A percentile compares a stretch with the other conserved stretches of the same genome.
phyloP scores from a whole-genome alignment of 2,888 invertebrate genomes.

The Cylindroiulus punctatus region DNA sequence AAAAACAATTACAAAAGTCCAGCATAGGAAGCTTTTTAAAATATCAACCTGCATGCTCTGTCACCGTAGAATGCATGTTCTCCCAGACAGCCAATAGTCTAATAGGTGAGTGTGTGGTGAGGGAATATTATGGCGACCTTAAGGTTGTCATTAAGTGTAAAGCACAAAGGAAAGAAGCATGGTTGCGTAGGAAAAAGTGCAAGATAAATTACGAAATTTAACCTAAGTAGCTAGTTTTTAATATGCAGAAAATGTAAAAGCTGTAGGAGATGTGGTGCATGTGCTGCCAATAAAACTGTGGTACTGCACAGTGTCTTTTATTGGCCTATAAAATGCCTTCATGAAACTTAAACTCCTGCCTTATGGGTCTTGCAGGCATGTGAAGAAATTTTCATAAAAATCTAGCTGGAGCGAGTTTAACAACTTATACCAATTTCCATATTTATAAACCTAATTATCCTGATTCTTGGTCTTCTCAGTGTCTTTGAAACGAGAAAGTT shows the following conservation, averaged over 20 bases:
- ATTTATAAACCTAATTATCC: neutral
- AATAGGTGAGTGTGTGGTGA: neutral
- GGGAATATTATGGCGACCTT: neutral
- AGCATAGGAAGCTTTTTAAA: neutral
- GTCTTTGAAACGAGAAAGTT: neutral
- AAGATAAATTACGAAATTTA: neutral
- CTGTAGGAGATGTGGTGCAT: neutral
- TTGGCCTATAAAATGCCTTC: neutral
- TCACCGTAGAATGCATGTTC: neutral
- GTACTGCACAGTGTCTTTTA: neutral
- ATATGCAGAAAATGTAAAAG: conserved; percentile 18
- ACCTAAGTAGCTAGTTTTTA: neutral
- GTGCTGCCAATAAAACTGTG: neutral
- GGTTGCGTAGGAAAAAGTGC: neutral
- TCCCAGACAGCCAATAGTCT: neutral
- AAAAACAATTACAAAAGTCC: neutral
- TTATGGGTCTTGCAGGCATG: neutral
- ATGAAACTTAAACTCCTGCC: neutral
- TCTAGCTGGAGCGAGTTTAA: neutral
- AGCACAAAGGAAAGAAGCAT: neutral
- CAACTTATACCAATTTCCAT: neutral
- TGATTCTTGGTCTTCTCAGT: neutral
- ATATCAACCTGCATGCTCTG: neutral
- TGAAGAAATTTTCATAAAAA: conserved; percentile 2
- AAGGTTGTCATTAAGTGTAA: neutral